Base-by-base conservation (phyloP, 2,113 vertebrate genomes). In the Hyaena hyaena region DNA sequence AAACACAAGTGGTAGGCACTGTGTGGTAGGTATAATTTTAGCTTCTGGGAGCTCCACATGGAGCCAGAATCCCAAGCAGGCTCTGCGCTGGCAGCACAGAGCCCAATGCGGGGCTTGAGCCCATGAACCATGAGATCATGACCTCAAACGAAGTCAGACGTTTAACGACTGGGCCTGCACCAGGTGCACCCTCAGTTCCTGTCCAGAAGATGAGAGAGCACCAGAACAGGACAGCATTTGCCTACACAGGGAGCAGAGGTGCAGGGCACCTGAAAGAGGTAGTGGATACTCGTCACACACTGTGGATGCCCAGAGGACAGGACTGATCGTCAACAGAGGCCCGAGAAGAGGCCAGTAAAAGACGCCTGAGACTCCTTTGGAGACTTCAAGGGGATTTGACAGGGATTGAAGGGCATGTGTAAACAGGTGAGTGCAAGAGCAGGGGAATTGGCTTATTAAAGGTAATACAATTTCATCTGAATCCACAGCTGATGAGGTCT, bases 271-370 rank as follows among this genome's bases (percentile, higher is more conserved):
- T 31, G 58, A 43, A 17, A 4, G 43, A 65, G n/a, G 16, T 5
- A 16, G 43, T 1, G 0, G 7, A 0, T n/a, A 19, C n/a, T 81
- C 39, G 16, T 7, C 63, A 58, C 66, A 5, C 15, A 11, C 35
- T n/a, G 35, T 31, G 12, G 74, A 31, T 74, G 28, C 26, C n/a
- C 12, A 14, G 10, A 53, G 33, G 14, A 39, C 35, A 50, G 69
- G 21, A 55, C 1, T 24, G 19, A 6, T 61, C 33, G 79, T 68
- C 69, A n/a, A 19, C 19, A 58, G n/a, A 86, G 12, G 17, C 11
- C 0, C 0, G 1, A 33, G 19, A 1, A 21, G 48, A 69, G 19
- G 15, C 8, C n/a, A 7, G 50, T 0, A 7, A 77, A 81, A 69
- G 31, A 6, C 23, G 58, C 2, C 0, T 43, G 24, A 65, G 77